Base-by-base conservation (phyloP, 1,140 invertebrate genomes). In the Pogonognathellus flavescens region DNA sequence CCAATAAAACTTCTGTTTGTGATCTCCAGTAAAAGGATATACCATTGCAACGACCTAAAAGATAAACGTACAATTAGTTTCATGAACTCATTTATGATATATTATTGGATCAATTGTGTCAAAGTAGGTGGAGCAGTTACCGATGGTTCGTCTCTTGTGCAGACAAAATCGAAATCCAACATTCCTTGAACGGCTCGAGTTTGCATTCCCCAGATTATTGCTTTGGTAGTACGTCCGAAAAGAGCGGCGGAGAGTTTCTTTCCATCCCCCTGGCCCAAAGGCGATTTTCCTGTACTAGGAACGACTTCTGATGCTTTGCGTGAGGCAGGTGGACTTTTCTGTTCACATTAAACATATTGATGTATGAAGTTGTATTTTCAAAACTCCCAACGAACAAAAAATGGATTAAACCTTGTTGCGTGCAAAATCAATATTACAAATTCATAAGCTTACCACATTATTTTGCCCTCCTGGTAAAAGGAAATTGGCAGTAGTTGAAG, bases 191-290 rank as follows among this genome's bases (percentile, higher is more conserved):
- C 89, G 84, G 87, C 98, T 86, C 97, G 92, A 14, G 95, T 96
- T 92, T 99, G 99, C 97, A 99, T 99, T 62, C 99, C 99, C 98
- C 98, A 99, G 41, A 99, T 95, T 89, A 99, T 99, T 10, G 97
- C 94, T 91, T 97, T 97, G 0, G 98, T 99, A 85, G 93, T 93
- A 80, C 93, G 94, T 1, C 93, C 94, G 91, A 99, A 99, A 55
- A 98, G 91, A 89, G 93, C 85, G 49, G 25, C 82, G 14, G 25
- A 80, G n/a, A 31, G 1, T 4, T 16, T 14, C 18, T 76, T 76
- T 14, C 41, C 80, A 50, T 20, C 57, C n/a, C 14, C 50, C 49
- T 85, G 62, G 84, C 85, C 60, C 72, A 83, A 16, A 80, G 82
- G 25, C 62, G 25, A 57, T 31, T 81, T 86, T 31, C 20, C 80